Evolutionary conservation across 2,113 vertebrate species (phyloP), one percentile per base, ranked within the genome.

Genomic region (Alethe castanea): DNA sequence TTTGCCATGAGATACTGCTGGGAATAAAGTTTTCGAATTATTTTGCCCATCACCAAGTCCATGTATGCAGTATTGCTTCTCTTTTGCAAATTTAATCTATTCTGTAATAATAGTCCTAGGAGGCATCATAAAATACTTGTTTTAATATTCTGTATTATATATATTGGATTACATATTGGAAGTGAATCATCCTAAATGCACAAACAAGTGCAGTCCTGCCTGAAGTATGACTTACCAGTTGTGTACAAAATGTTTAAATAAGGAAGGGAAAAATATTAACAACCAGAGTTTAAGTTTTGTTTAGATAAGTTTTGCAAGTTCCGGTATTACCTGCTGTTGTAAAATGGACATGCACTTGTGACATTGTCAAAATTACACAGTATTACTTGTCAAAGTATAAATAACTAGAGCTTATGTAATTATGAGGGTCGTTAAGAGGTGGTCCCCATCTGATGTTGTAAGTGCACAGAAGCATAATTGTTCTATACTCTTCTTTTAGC

Each of bases 401-500:
- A 36, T 56, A 83, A 50, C 50, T 65, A 45, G 14, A 66, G 36
- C 64, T 93, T 83, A 36, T 2, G 1, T 72, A 5, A 67, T 91
- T 86, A 77, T 81, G 40, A 82, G 36, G 9, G n/a, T 40, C 1
- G 0, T 82, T 82, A 29, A 20, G 54, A 25, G 19, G 8, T 90
- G 23, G 11, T 65, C 17, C 5, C 5, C 14, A 5, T 42, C 29
- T 92, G 56, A 17, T 4, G 1, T 19, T 65, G 0, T 22, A 86
- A 53, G 47, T 67, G 31, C 24, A 66, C 18, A 65, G 56, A 88
- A 81, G 2, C 5, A 3, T 95, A 94, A 86, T 35, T 42, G 9
- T 89, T 56, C 15, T 14, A 3, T 36, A 26, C 47, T 97, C 4
- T 80, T 66, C 36, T 56, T 81, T 59, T 31, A 99, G 99, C 98